These are phyloP conservation scores for Rhagoletis zephyria DNA, from an alignment of 1,140 invertebrate genomes.

Conservation along the genomic window DNA sequence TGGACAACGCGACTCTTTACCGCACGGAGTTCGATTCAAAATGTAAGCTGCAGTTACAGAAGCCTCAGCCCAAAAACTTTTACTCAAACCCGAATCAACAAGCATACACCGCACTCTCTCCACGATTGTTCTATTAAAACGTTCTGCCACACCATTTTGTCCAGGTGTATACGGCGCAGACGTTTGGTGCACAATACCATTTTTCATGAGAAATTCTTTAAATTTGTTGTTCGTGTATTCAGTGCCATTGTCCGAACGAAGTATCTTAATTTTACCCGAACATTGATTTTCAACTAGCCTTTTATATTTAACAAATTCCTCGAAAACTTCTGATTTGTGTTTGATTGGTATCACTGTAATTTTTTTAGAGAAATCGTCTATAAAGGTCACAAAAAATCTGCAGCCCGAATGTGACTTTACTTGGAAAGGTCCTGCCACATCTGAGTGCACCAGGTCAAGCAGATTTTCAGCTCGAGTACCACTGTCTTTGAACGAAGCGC, in stretches of 20 bases:
- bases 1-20: slow-evolving; percentile 49
- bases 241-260: slow-evolving; percentile 71
- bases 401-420: slow-evolving; percentile 65
- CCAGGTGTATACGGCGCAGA: slow-evolving; percentile 50
- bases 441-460: slow-evolving; percentile 68
- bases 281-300: slow-evolving; percentile 66
- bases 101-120: slow-evolving; percentile 59
- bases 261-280: slow-evolving; percentile 52
- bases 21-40: slow-evolving; percentile 51
- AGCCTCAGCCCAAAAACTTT: slow-evolving; percentile 74
- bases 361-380: slow-evolving; percentile 73
- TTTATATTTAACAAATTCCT: slow-evolving; percentile 67
- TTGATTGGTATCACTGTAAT: slow-evolving; percentile 64
- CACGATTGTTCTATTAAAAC: slow-evolving; percentile 38
- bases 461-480: slow-evolving; percentile 56
- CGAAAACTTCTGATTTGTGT: slow-evolving; percentile 51
- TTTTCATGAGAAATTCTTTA: slow-evolving; percentile 8
- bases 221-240: slow-evolving; percentile 69
- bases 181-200: slow-evolving; percentile 53
- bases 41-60: slow-evolving; percentile 62
- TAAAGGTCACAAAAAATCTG: slow-evolving; percentile 73
- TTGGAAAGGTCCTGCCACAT: slow-evolving; percentile 74
- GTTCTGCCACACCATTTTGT: slow-evolving; percentile 52
- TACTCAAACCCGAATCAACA: slow-evolving; percentile 65
- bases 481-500: slow-evolving; percentile 57